phyloP scores from a whole-genome alignment of 1,140 invertebrate genomes.

The Lanistes nyassanus region DNA sequence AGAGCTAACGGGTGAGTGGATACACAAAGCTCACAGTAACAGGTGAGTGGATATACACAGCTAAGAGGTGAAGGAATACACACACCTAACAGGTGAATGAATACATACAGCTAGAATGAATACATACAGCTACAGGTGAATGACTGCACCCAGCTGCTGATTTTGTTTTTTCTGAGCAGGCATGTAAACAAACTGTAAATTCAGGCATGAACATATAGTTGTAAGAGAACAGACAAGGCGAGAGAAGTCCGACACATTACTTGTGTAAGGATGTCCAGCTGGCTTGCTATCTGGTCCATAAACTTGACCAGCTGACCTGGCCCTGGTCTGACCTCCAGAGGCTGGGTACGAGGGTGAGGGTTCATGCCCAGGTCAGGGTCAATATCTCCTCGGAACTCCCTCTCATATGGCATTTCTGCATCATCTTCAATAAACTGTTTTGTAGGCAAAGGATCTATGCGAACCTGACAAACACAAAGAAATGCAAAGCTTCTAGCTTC shows the following conservation, averaged over 20 bases:
- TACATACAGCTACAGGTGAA: background rate
- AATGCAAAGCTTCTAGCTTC: background rate
- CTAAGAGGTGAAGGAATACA: background rate
- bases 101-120: background rate
- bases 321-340: conserved; percentile 46
- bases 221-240: too few relatives aligned
- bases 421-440: conserved; percentile 1
- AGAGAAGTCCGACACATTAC: too few relatives aligned
- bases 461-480: background rate
- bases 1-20: conserved; percentile 64
- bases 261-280: conserved; percentile 67
- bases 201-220: too few relatives aligned
- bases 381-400: background rate
- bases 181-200: too few relatives aligned
- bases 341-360: conserved; percentile 40
- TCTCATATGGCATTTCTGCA: conserved; percentile 15
- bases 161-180: too few relatives aligned
- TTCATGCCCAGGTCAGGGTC: conserved; percentile 14
- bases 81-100: background rate
- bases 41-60: too few relatives aligned
- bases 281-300: conserved; percentile 65
- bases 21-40: too few relatives aligned
- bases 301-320: conserved; percentile 58
- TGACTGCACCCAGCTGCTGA: background rate
- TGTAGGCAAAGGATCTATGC: background rate